These are phyloP conservation scores for Mythimna loreyi DNA, from an alignment of 2,888 invertebrate species.

Conservation along the genomic window DNA sequence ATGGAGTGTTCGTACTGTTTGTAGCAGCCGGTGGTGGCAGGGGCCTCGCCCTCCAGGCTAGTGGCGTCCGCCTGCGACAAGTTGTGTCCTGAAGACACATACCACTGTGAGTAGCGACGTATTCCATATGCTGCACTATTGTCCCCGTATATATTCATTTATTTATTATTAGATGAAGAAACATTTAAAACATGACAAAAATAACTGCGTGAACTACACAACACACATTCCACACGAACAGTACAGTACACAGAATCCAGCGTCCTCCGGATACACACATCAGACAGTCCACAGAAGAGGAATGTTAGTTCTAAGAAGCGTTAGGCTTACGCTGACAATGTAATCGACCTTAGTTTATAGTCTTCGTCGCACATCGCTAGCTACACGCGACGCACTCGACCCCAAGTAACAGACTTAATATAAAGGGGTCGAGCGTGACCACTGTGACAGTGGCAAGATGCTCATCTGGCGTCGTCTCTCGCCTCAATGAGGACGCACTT, in stretches of 20 bases:
- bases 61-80: conserved; percentile 97
- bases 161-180: conserved; percentile 66
- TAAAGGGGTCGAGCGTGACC: conserved; percentile 87
- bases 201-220: conserved; percentile 88
- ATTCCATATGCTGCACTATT: conserved; percentile 75
- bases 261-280: conserved; percentile 89
- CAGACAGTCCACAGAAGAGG: conserved; percentile 84
- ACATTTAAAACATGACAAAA: conserved; percentile 80
- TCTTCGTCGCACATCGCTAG: conserved; percentile 90
- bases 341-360: conserved; percentile 89
- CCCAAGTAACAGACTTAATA: conserved; percentile 84
- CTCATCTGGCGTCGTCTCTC: conserved; percentile 92
- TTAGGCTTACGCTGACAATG: conserved; percentile 90
- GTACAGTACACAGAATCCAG: conserved; percentile 86
- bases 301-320: conserved; percentile 88
- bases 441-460: conserved; percentile 88
- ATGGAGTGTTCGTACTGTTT: conserved; percentile 94
- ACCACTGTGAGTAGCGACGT: conserved; percentile 88
- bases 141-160: conserved; percentile 71
- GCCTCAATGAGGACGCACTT: conserved; percentile 95
- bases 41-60: conserved; percentile 95
- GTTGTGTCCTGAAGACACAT: conserved; percentile 95
- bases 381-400: conserved; percentile 89
- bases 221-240: conserved; percentile 89
- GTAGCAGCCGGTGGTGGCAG: conserved; percentile 94